Conservation (phyloP, 2,113 vertebrate genomes). For the Falcunculus frontatus region DNA sequence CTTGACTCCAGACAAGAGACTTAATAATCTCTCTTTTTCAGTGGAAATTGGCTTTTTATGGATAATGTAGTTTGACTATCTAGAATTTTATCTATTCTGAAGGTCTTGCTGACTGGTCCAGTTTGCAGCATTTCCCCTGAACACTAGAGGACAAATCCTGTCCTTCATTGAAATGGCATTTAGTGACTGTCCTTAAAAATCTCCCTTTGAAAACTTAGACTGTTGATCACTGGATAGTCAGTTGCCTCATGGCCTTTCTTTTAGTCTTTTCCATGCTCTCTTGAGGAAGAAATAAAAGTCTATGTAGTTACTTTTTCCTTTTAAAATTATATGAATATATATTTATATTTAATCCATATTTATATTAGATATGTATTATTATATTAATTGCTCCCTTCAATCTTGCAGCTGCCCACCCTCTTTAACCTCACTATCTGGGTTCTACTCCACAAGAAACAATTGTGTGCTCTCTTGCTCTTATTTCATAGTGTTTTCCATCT, state of each 20-base stretch:
- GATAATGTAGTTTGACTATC: background rate
- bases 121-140: background rate
- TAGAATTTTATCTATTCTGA: background rate
- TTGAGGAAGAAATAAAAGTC: background rate
- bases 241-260: background rate
- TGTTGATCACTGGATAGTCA: background rate
- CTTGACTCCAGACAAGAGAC: background rate
- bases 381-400: background rate
- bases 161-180: background rate
- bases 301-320: background rate
- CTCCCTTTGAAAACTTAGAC: background rate
- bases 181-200: background rate
- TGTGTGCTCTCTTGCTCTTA: background rate
- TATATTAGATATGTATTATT: too few species aligned
- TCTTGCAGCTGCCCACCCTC: background rate
- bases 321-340: background rate
- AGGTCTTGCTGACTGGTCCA: background rate
- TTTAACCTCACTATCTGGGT: background rate
- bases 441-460: background rate
- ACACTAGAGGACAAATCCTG: background rate
- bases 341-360: background rate
- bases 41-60: background rate
- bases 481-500: background rate
- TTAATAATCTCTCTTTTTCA: slow-evolving; percentile 4
- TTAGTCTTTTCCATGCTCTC: background rate